Evolutionary conservation across 2,113 vertebrate species (phyloP).

Genomic region (Varanus salvator): DNA sequence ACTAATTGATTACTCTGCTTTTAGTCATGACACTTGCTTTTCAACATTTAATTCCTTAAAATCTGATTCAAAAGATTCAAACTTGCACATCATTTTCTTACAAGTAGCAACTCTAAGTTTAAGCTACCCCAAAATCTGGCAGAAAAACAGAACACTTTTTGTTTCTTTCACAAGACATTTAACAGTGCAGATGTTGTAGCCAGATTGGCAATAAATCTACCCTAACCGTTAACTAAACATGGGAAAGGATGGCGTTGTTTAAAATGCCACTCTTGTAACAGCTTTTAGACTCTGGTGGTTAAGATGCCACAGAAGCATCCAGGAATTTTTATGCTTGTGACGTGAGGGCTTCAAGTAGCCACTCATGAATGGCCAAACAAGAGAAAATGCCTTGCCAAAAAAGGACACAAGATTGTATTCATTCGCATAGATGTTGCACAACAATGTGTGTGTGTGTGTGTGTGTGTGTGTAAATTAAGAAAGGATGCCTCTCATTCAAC

Average conservation of each 20-base stretch:
- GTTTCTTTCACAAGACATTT: constrained; percentile 70
- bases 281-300: constrained; percentile 55
- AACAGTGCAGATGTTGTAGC: constrained; percentile 68
- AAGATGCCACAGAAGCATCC: constrained; percentile 10
- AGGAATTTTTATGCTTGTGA: not conserved
- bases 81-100: constrained; percentile 46
- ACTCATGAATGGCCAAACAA: not conserved
- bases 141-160: constrained; percentile 71
- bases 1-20: constrained; percentile 18
- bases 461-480: too few species aligned
- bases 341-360: not conserved
- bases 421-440: too few species aligned
- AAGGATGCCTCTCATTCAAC: too few species aligned
- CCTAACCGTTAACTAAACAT: constrained; percentile 57
- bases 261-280: constrained; percentile 50
- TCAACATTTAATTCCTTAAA: constrained; percentile 26
- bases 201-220: constrained; percentile 72
- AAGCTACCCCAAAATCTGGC: constrained; percentile 62
- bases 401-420: too few species aligned
- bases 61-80: constrained; percentile 23
- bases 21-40: constrained; percentile 42
- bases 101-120: constrained; percentile 67
- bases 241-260: constrained; percentile 55
- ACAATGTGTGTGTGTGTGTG: too few species aligned
- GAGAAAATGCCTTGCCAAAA: too few species aligned